Conservation (phyloP, 2,797 vertebrate species). For the Channa striata region DNA sequence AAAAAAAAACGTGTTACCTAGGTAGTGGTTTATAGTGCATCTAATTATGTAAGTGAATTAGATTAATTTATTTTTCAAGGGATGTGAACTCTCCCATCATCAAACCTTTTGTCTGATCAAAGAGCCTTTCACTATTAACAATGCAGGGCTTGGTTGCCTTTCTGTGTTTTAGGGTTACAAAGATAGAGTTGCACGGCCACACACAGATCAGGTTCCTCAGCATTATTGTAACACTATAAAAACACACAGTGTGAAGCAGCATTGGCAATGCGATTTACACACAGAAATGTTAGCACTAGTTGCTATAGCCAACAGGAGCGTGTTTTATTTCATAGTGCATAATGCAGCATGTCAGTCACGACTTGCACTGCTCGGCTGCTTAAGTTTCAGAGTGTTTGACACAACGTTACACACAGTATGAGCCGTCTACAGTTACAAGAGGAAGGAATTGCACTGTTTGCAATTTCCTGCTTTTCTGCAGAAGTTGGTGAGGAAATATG, state of each 20-base stretch:
- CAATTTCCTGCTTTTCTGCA: too few relatives aligned
- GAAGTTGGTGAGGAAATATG: too few relatives aligned
- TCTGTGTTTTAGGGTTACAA: constrained; percentile 51
- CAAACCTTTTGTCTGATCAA: constrained; percentile 38
- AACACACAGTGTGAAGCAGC: constrained; percentile 19
- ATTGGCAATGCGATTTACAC: constrained; percentile 10
- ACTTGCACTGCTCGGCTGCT: background rate
- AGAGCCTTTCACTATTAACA: constrained; percentile 42
- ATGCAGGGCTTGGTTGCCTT: constrained; percentile 11
- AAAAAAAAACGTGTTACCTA: background rate
- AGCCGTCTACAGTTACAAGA: too few relatives aligned
- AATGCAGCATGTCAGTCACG: constrained; percentile 1
- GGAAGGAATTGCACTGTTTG: too few relatives aligned
- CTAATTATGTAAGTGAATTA: background rate
- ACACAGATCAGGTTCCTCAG: constrained; percentile 59
- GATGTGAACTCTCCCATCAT: constrained; percentile 14
- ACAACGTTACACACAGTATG: background rate
- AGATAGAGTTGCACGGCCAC: constrained; percentile 58
- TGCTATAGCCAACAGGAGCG: background rate
- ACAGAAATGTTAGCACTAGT: background rate
- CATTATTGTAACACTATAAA: constrained; percentile 22
- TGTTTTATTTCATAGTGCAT: background rate
- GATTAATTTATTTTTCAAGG: constrained; percentile 29
- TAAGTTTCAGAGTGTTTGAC: background rate
- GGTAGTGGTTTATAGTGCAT: background rate